Evolutionary conservation across 2,113 vertebrate genomes (phyloP), one percentile per base, ranked within the genome.

Genomic region (Eudorcas thomsonii): DNA sequence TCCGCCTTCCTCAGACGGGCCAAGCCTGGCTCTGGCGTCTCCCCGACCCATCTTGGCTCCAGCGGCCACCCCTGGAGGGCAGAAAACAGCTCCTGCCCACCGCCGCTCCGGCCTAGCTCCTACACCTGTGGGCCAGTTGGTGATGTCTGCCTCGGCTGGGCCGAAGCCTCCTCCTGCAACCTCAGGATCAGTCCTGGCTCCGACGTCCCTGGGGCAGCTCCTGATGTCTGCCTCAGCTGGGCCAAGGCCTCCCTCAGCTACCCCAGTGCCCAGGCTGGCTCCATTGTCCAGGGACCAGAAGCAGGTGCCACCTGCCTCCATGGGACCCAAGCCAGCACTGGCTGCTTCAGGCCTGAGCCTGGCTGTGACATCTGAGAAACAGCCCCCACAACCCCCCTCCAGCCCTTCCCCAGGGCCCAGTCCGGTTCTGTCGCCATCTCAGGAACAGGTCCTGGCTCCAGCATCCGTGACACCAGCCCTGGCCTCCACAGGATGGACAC

Each of bases 261-360:
- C 94, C 55, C 71, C 80, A 13, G 59, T 85, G 16, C 80, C 96
- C 55, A 62, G 48, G 71, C 89, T 81, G 62, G 55, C 95, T 86
- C 88, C 95, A 62, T 28, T 87, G 48, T 87, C 96, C 43, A 88
- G 54, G 48, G 96, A 98, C 62, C 96, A 97, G 82, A 95, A 97
- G 60, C 96, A 95, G 55, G 57, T 96, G 43, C 92, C 96, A 50
- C 91, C 97, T 80, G 91, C 95, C 91, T 95, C 96, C 25, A 12
- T 89, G 95, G 94, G 82, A 93, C 88, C 95, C 88, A 97, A 97
- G 84, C 92, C 96, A 94, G 92, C 95, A 4, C 21, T 92, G 55
- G 91, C 97, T 45, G 60, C 90, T 50, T 97, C 97, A 2, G 90
- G 94, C 87, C 93, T 97, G 52, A 98, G 33, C 64, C 89, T 97